Evolutionary conservation across 2,797 vertebrate genomes (phyloP).

Genomic region (Gephyroberyx darwinii): DNA sequence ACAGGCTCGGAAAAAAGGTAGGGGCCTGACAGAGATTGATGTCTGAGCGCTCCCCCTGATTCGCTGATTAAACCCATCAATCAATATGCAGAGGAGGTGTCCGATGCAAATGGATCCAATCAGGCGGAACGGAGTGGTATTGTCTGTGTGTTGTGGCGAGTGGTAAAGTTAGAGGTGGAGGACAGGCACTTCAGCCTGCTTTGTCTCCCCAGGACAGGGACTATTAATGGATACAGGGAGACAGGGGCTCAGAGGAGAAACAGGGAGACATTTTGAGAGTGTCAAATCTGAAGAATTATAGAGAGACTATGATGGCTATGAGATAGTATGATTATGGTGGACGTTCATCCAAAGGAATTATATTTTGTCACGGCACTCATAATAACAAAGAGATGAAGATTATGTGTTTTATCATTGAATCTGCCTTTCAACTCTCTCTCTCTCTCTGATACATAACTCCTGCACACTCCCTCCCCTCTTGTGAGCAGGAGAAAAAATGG

Average conservation of each 20-base stretch:
- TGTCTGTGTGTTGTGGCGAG: conserved; percentile 81
- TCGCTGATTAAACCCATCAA: conserved; percentile 99
- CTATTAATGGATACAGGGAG: conserved; percentile 32
- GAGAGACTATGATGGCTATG: conserved; percentile 6
- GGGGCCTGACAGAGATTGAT: conserved; percentile 90
- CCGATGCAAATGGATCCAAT: conserved; percentile 95
- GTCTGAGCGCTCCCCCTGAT: conserved; percentile 93
- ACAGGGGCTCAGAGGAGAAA: conserved; percentile 28
- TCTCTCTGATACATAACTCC: conserved; percentile 42
- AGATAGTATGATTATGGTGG: conserved; percentile 6
- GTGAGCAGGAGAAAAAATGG: conserved; percentile 63
- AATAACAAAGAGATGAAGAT: no score
- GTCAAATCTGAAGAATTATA: background rate
- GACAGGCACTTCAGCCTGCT: conserved; percentile 71
- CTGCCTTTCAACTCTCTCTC: conserved; percentile 17
- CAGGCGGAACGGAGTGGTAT: conserved; percentile 86
- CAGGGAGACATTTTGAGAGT: conserved; percentile 15
- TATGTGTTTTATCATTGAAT: conserved; percentile 19
- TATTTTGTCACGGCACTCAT: background rate
- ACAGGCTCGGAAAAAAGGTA: conserved; percentile 80
- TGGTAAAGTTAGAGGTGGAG: conserved; percentile 80
- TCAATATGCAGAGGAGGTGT: conserved; percentile 98
- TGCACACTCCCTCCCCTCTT: conserved; percentile 38
- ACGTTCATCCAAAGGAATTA: conserved; percentile 36
- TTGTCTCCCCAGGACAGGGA: conserved; percentile 57